Base-by-base conservation (phyloP, 2,113 vertebrate genomes). In the Corythoichthys haematopterus region DNA sequence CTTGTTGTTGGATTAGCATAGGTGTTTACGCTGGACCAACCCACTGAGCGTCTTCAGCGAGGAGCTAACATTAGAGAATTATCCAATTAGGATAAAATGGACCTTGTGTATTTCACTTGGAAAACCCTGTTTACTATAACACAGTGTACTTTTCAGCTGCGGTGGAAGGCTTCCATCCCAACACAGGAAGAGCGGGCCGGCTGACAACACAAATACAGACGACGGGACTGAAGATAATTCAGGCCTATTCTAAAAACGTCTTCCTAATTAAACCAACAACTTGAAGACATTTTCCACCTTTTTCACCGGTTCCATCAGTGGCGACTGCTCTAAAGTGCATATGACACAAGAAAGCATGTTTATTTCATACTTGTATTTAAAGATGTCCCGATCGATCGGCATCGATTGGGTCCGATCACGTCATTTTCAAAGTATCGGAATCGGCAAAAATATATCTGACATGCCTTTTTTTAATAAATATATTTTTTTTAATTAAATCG, bases 1-100 rank as follows among this genome's bases (percentile, higher is more conserved):
- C 76, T 81, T 82, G 76, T 76, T 69, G 55, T 79, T 75, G 75
- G 62, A 74, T 78, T 88, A 57, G 75, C 85, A 82, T 80, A 82
- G 77, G 71, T 80, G 80, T 74, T 89, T 77, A 53, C 47, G 38
- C 15, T 14, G 60, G 36, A 50, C 36, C 14, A 37, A 51, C 33
- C 9, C 14, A 37, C 58, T 43, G 58, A n/a, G 37, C 58, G n/a
- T 60, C 58, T 60, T 60, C 58, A 43, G 28, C 38, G 9, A 61
- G 37, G 37, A 43, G 59, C 59, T 61, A 45, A 61, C 59, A 20
- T 61, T 45, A 61, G 38, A 28, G n/a, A 46, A 62, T 62, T 46
- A 62, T 40, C 40, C 60, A 69, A 65, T 65, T 65, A 65, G 51
- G 16, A 71, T 73, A 63, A 72, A 79, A 75, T 55, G 57, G 55